Evolutionary conservation across 2,888 invertebrate genomes (phyloP).

Genomic region (Eupithecia abbreviata): DNA sequence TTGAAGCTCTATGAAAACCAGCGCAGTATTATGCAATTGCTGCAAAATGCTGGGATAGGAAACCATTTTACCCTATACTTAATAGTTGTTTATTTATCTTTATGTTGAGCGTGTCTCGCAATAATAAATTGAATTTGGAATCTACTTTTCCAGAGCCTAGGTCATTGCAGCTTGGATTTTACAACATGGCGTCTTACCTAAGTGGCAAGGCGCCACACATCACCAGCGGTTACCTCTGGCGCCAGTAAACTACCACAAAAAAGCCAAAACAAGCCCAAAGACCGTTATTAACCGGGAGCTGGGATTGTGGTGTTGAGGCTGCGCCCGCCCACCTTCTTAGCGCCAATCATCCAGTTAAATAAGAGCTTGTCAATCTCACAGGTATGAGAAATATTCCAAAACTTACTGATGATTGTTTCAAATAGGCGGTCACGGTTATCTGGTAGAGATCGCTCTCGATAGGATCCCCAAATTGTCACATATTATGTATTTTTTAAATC

Average conservation of each 20-base stretch:
- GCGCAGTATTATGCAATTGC: too few relatives aligned
- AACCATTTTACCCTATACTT: too few relatives aligned
- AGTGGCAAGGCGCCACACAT: conserved; percentile 4
- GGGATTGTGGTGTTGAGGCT: conserved; percentile 25
- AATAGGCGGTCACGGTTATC: background rate
- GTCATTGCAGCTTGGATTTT: background rate
- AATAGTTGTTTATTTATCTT: too few relatives aligned
- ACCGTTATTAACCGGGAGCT: conserved; percentile 26
- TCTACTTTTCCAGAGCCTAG: background rate
- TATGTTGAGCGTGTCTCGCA: too few relatives aligned
- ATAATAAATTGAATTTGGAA: too few relatives aligned
- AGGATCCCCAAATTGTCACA: too few relatives aligned
- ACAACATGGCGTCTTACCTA: conserved; percentile 2
- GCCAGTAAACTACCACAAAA: conserved; percentile 22
- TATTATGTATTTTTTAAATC: too few relatives aligned
- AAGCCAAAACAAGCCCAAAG: conserved; percentile 23
- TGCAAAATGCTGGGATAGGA: too few relatives aligned
- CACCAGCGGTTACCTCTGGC: conserved; percentile 13
- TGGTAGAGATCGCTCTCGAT: too few relatives aligned
- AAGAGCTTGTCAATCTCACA: conserved; percentile 12
- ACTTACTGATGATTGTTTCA: background rate
- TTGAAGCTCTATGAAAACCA: too few relatives aligned
- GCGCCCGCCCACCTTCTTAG: conserved; percentile 14
- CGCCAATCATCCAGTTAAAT: conserved; percentile 27
- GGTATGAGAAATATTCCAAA: background rate